Base-by-base conservation (phyloP, 1,140 invertebrate genomes). In the Drosophila rhopaloa region DNA sequence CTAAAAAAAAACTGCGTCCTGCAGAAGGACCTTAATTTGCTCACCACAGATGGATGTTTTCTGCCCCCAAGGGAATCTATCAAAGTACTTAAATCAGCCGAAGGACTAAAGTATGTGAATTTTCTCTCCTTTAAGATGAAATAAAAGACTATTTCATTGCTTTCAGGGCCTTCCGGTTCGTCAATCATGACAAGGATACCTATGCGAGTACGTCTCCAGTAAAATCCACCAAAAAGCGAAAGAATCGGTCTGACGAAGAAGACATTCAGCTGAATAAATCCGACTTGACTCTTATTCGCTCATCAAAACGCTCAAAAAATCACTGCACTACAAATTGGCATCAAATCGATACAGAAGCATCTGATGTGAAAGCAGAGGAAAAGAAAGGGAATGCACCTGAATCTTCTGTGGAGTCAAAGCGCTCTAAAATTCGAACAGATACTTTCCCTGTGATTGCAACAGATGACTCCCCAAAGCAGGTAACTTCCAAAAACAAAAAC, bases 11-110 rank as follows among this genome's bases (percentile, higher is more conserved):
- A 0, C 14, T 57, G 4, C 0, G 2, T 61, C 0, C 47, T 47
- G 5, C 14, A 89, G 84, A 48, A 38, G 0, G 50, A 77, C 14
- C 76, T 91, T 8, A 80, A 65, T 16, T 60, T 91, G 43, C 19
- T 90, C 4, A 88, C 80, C 8, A 24, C 46, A 10, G 88, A 91
- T 58, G 83, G 68, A 7, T 91, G 50, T 43, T 91, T 72, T 43
- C 35, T 91, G 37, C 73, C 88, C 11, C 78, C 83, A 0, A 80
- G 74, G 35, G 88, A 91, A 35, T 75, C 88, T 0, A 71, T 91
- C 1, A 54, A 73, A 63, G 67, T 91, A 9, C 32, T 91, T 0
- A 53, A 46, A 51, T 53, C 40, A 14, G 48, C 44, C 3, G 32
- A 74, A 0, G 71, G 72, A 7, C 16, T 91, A 0, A 91, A 81